Conservation (phyloP, 1,140 invertebrate species). For the Coenobita brevimanus region DNA sequence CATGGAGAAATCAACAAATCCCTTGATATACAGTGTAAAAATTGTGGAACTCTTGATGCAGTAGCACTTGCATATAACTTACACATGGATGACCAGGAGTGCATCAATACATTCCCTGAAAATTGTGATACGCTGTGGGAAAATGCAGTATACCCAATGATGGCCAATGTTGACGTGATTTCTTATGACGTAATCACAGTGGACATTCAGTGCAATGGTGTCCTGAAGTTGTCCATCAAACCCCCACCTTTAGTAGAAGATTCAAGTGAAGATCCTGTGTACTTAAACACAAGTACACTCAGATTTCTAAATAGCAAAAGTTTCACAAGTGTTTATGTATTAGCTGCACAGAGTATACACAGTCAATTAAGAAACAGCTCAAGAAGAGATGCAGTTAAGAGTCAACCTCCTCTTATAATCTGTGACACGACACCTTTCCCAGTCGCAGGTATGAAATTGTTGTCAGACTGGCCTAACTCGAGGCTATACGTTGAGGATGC, state of each 20-base stretch:
- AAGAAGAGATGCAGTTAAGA: neutral
- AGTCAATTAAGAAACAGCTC: neutral
- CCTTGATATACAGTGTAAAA: conserved; percentile 72
- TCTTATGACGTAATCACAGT: conserved; percentile 1
- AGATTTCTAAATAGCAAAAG: conserved; percentile 47
- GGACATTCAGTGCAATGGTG: conserved; percentile 26
- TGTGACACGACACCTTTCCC: conserved; percentile 51
- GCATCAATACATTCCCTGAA: conserved; percentile 76
- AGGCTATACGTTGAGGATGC: conserved; percentile 52
- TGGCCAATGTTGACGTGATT: neutral
- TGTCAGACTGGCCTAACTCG: conserved; percentile 16
- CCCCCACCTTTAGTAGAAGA: too few relatives aligned
- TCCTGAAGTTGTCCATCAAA: conserved; percentile 14
- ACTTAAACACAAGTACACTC: conserved; percentile 24
- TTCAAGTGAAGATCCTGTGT: neutral
- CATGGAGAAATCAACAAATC: conserved; percentile 73
- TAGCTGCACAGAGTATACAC: conserved; percentile 20
- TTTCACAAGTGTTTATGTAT: conserved; percentile 7
- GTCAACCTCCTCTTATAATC: conserved; percentile 13
- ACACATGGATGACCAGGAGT: conserved; percentile 80
- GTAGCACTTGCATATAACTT: conserved; percentile 84
- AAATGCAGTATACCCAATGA: conserved; percentile 78
- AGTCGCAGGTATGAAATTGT: conserved; percentile 35
- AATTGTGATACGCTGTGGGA: conserved; percentile 80
- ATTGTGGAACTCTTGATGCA: conserved; percentile 78